These are phyloP conservation scores for Pelvicachromis taeniatus DNA, from an alignment of 2,113 vertebrate genomes.

Conservation along the genomic window DNA sequence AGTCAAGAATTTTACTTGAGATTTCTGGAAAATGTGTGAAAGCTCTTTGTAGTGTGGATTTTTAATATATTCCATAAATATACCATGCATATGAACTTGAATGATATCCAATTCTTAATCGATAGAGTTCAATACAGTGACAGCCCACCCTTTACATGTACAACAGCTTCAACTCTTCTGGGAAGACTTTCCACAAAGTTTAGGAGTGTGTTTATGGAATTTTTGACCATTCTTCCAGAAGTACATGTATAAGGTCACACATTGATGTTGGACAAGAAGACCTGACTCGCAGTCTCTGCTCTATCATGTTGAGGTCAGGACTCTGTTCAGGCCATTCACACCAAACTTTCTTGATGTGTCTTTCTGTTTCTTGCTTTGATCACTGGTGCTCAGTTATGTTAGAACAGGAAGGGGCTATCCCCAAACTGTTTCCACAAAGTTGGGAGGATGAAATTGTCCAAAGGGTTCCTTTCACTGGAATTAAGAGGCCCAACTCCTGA, in stretches of 20 bases:
- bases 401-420: neutral
- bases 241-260: rapidly evolving
- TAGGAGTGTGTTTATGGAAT: too few species aligned
- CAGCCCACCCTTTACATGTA: too few species aligned
- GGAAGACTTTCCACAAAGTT: too few species aligned
- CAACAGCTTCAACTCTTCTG: too few species aligned
- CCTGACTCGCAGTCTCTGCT: neutral
- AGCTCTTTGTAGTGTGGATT: neutral
- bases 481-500: neutral
- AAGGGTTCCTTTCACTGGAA: neutral
- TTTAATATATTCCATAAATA: neutral
- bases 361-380: neutral
- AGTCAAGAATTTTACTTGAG: neutral
- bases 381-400: neutral
- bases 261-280: neutral
- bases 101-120: neutral
- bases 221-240: too few species aligned
- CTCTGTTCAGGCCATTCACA: neutral
- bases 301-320: neutral
- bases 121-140: neutral
- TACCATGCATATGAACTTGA: neutral
- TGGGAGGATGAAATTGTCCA: neutral
- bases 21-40: neutral
- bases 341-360: rapidly evolving
- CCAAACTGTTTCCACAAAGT: neutral